phyloP scores from a whole-genome alignment of 2,113 vertebrate genomes.

The Pteronura brasiliensis region DNA sequence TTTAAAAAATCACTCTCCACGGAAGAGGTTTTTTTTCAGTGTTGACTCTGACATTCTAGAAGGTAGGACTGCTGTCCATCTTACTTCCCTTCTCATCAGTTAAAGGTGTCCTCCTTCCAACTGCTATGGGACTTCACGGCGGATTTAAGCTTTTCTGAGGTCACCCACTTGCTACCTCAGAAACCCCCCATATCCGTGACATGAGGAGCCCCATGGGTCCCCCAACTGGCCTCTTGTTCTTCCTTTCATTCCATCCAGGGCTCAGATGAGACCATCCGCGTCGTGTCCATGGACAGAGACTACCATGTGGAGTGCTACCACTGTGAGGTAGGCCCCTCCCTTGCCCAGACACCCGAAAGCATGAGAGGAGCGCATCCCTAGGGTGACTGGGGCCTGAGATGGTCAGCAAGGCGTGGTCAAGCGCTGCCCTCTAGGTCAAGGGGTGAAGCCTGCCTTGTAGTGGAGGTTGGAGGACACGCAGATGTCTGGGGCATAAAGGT shows the following conservation, averaged over 20 bases:
- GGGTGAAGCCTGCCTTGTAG: not conserved
- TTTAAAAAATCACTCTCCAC: not conserved
- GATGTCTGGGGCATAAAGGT: not conserved
- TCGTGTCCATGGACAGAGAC: constrained; percentile 98
- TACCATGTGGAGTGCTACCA: constrained; percentile 97
- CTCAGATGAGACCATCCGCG: constrained; percentile 96
- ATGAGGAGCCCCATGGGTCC: accelerated
- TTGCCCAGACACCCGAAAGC: not conserved
- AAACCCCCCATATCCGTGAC: accelerated
- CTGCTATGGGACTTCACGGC: accelerated
- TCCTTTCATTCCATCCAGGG: constrained; percentile 83
- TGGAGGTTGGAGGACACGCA: not conserved
- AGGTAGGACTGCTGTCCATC: not conserved
- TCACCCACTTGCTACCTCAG: not conserved
- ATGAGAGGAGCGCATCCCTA: accelerated
- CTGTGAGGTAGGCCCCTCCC: constrained; percentile 89
- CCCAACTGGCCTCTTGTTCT: not conserved
- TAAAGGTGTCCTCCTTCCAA: not conserved
- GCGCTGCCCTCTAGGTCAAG: not conserved
- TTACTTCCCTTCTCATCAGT: accelerated
- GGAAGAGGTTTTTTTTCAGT: not conserved
- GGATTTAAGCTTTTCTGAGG: not conserved
- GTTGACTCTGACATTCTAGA: not conserved
- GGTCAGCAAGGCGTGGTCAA: not conserved
- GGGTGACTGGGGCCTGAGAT: not conserved